Evolutionary conservation across 2,797 vertebrate species (phyloP), one percentile per base, ranked within the genome.

Genomic region (Odontamblyopus rebecca): DNA sequence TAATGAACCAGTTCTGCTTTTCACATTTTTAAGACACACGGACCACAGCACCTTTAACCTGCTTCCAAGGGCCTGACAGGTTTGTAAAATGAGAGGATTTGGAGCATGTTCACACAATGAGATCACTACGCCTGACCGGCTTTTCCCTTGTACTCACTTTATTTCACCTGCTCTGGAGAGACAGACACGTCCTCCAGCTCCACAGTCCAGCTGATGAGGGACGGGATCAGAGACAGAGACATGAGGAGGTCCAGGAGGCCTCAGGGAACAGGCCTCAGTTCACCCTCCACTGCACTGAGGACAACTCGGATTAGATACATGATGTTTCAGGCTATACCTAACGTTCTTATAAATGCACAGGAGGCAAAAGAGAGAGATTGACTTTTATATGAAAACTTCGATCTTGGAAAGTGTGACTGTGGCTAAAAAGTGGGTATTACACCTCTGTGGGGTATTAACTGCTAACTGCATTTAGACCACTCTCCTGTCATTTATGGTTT

Each of bases 91-190:
- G 41, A 44, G 41, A 44, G 41, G 41, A 44, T 44, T 44, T 13
- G 41, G 12, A 44, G 41, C 41, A 13, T 44, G 41, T 44, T 44
- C 41, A 15, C 41, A 44, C 41, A 44, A 44, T 44, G 41, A 44
- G 41, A 44, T 44, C 41, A 44, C 41, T 15, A 44, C 13, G 41
- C 41, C 41, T 44, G 13, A 44, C 54, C 19, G 26, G 18, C 19
- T 62, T 29, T 63, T 41, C 29, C 29, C 65, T 65, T 64, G 35
- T 72, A 67, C 35, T 62, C 72, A 71, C 53, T 51, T 18, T 54
- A 75, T 71, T 77, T 75, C 72, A 61, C 64, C 29, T 71, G 72
- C 82, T 83, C 79, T 30, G 5, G 70, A 76, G 81, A 78, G 66
- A n/a, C 27, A 77, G 41, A 44, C 41, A 44, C 41, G 3, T 44